Percentiles rank a stretch among this genome's conserved stretches.
phyloP scores from a whole-genome alignment of 1,140 invertebrate genomes.

The Drosophila carrolli region DNA sequence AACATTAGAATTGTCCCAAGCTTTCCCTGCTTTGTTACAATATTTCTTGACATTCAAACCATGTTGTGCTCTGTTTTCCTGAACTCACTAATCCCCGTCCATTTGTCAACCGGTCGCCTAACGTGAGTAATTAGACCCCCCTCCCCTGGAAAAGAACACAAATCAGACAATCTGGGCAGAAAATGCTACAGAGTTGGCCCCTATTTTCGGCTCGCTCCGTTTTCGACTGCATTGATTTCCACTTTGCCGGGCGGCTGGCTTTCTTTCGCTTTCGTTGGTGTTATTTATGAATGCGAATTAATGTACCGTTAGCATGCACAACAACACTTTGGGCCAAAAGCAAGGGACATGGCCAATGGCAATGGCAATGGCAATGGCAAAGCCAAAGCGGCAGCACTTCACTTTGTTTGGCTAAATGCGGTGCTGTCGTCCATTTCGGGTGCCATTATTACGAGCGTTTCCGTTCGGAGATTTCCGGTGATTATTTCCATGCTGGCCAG shows the following conservation, averaged over 20 bases:
- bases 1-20: too few species aligned
- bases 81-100: background rate
- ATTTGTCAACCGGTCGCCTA: conserved; percentile 24
- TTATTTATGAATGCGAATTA: conserved; percentile 79
- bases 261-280: conserved; percentile 12
- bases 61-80: background rate
- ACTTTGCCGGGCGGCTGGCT: conserved; percentile 40
- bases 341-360: conserved; percentile 26
- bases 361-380: conserved; percentile 13
- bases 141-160: background rate
- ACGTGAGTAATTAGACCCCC: conserved; percentile 33
- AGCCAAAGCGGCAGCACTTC: conserved; percentile 37
- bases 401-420: conserved; percentile 74
- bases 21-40: too few species aligned
- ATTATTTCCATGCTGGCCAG: conserved; percentile 65
- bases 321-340: conserved; percentile 52
- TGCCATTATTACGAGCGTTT: conserved; percentile 77
- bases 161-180: conserved; percentile 17
- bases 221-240: conserved; percentile 69
- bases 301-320: conserved; percentile 77
- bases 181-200: conserved; percentile 1
- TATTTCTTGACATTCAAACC: too few species aligned
- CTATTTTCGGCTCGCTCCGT: background rate
- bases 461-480: conserved; percentile 78
- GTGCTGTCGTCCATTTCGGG: conserved; percentile 66